Evolutionary conservation across 2,888 invertebrate genomes (phyloP).

Genomic region (Lycia hirtaria): DNA sequence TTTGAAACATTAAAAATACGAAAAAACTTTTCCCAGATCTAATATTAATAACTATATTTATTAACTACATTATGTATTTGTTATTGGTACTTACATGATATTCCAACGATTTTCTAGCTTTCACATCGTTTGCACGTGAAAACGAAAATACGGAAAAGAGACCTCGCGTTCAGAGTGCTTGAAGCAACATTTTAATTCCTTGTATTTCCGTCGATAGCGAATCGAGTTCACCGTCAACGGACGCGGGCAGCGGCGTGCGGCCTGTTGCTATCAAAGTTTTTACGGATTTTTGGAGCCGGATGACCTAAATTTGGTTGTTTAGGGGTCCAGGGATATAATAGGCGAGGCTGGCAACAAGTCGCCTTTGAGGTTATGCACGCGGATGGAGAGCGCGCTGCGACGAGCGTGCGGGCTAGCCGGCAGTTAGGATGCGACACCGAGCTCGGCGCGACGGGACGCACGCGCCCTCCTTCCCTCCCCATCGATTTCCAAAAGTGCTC

Average conservation of each 20-base stretch:
- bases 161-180: not conserved
- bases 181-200: constrained; percentile 12
- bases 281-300: not conserved
- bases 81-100: constrained; percentile 18
- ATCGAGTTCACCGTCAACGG: constrained; percentile 7
- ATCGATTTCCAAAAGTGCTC: constrained; percentile 73
- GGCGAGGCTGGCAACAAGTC: constrained; percentile 81
- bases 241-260: constrained; percentile 7
- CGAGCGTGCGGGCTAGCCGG: constrained; percentile 70
- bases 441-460: constrained; percentile 57
- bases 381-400: constrained; percentile 64
- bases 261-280: not conserved
- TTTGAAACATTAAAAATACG: too few relatives aligned
- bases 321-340: constrained; percentile 71
- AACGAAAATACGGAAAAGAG: constrained; percentile 5
- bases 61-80: not conserved
- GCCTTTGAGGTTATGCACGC: constrained; percentile 55
- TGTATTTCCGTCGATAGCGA: constrained; percentile 25
- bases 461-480: constrained; percentile 57
- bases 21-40: too few relatives aligned
- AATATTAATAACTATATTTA: too few relatives aligned
- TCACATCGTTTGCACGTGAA: constrained; percentile 19
- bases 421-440: constrained; percentile 68
- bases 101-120: not conserved
- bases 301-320: constrained; percentile 8